phyloP scores from a whole-genome alignment of 2,113 vertebrate species.

The Cygnus atratus region DNA sequence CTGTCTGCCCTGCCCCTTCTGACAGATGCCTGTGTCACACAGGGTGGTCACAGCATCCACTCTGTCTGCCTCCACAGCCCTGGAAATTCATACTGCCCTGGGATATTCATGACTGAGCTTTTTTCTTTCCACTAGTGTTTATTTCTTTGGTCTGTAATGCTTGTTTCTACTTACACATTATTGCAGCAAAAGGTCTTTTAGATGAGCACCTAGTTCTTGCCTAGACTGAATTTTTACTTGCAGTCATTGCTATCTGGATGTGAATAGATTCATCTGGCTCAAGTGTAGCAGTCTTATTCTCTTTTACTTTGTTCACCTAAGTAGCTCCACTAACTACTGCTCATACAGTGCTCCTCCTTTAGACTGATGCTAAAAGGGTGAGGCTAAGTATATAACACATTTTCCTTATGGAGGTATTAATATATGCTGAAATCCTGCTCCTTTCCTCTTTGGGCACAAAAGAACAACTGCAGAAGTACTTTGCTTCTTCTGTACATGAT shows the following conservation, averaged over 20 bases:
- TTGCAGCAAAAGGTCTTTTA: not conserved
- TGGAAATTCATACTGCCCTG: not conserved
- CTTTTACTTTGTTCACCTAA: not conserved
- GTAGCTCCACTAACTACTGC: not conserved
- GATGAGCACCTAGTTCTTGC: not conserved
- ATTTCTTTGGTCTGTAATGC: not conserved
- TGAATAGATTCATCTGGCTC: not conserved
- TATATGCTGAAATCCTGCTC: not conserved
- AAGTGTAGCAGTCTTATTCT: not conserved
- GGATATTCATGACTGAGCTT: not conserved
- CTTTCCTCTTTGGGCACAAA: not conserved
- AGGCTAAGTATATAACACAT: not conserved
- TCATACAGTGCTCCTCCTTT: not conserved
- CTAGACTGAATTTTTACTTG: not conserved
- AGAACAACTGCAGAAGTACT: not conserved
- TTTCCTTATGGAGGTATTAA: not conserved
- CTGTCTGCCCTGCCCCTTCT: not conserved
- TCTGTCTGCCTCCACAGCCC: not conserved
- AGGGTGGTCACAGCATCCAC: not conserved
- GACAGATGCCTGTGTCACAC: not conserved
- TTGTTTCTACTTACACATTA: not conserved
- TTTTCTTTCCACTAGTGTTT: not conserved
- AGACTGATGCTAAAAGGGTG: not conserved
- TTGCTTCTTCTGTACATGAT: not conserved
- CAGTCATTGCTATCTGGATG: not conserved